phyloP scores from a whole-genome alignment of 2,888 invertebrate genomes.

The Amiota mariae region DNA sequence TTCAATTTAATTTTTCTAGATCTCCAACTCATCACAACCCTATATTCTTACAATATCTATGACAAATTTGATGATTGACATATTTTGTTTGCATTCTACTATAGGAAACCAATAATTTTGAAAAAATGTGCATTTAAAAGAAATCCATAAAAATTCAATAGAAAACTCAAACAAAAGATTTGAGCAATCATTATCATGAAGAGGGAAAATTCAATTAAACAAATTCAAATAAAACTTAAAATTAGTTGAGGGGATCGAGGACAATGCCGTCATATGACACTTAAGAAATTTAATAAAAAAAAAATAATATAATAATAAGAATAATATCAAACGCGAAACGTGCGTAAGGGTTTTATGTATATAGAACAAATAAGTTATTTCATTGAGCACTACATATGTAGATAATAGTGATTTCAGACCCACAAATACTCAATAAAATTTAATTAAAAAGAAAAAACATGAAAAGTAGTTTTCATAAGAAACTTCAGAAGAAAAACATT shows the following conservation, averaged over 20 bases:
- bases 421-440: not conserved
- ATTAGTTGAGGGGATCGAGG: conserved; percentile 11
- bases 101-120: conserved; percentile 32
- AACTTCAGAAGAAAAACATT: not conserved
- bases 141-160: conserved; percentile 12
- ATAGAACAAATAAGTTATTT: no score
- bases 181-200: conserved; percentile 4
- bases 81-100: no score
- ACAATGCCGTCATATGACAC: conserved; percentile 20
- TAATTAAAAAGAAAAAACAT: not conserved
- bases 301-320: not conserved
- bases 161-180: not conserved
- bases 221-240: conserved; percentile 1
- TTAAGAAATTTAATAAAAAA: conserved; percentile 16
- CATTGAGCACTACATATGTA: no score
- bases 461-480: no score
- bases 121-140: conserved; percentile 40
- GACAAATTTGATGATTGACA: no score
- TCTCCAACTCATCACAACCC: no score
- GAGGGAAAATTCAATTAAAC: conserved; percentile 8
- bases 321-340: not conserved
- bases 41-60: no score
- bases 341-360: not conserved
- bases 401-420: not conserved
- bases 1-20: no score